A percentile compares a stretch with the other conserved stretches of the same genome.
Evolutionary conservation across 37 sponge, comb jelly and placozoan species (phyloP).

Genomic region (Diacarnus erythraeanus): DNA sequence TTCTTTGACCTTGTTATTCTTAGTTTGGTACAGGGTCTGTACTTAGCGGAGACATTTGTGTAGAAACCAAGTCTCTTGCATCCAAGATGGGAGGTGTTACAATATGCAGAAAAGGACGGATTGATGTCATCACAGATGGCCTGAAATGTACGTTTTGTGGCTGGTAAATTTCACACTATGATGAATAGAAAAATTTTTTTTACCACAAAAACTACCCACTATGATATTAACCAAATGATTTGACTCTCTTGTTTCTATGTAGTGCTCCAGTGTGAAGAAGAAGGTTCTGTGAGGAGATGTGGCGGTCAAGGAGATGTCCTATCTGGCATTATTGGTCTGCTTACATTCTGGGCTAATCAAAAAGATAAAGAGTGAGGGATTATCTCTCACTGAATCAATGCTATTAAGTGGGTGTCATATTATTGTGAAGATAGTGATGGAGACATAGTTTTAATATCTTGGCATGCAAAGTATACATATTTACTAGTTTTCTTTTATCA

Average conservation of each 20-base stretch:
- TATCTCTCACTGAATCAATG: neutral
- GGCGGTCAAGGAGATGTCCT: conserved; percentile 98
- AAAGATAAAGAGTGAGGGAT: conserved; percentile 35
- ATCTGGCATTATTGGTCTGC: conserved; percentile 83
- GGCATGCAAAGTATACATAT: neutral
- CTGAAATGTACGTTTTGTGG: conserved; percentile 20
- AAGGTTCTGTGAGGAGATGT: conserved; percentile 80
- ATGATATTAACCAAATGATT: neutral
- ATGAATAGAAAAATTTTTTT: neutral
- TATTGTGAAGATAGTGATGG: neutral
- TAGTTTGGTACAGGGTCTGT: conserved; percentile 24
- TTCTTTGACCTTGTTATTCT: neutral
- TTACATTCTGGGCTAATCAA: conserved; percentile 77
- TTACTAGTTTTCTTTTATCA: neutral
- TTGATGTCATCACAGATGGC: conserved; percentile 86
- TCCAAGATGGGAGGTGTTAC: conserved; percentile 69
- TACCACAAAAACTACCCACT: neutral
- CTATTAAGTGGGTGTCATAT: neutral
- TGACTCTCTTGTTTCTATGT: neutral
- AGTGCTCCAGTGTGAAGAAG: conserved; percentile 65
- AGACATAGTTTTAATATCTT: neutral
- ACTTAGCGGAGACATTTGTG: neutral
- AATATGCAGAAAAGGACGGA: conserved; percentile 74
- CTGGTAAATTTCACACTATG: neutral
- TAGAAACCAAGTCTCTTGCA: conserved; percentile 56